A percentile compares a stretch with the other conserved stretches of the same genome.
Evolutionary conservation across 2,888 invertebrate species (phyloP).

Genomic region (Thyatira batis): DNA sequence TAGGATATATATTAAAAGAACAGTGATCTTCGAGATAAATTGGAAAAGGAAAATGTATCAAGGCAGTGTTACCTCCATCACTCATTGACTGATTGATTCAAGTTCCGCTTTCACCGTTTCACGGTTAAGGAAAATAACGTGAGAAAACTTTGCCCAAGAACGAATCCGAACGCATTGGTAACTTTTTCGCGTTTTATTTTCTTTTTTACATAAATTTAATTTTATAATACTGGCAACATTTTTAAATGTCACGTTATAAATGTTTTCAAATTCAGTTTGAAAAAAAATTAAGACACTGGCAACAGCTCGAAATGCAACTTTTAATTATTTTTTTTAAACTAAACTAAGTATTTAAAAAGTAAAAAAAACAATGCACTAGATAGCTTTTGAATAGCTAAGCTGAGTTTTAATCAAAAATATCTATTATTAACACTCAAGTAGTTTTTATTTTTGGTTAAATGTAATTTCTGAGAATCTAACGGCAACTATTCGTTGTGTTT

Average conservation of each 20-base stretch:
- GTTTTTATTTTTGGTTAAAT: not conserved
- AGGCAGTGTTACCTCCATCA: not conserved
- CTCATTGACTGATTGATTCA: not conserved
- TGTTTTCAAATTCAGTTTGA: no score
- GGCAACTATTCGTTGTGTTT: not conserved
- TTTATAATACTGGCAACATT: no score
- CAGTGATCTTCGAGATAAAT: no score
- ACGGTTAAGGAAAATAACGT: not conserved
- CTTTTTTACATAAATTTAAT: no score
- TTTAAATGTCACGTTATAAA: no score
- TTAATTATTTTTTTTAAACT: no score
- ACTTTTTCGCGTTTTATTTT: no score
- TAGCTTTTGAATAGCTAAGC: no score
- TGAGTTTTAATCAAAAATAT: not conserved
- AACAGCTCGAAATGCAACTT: no score
- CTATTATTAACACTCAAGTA: not conserved
- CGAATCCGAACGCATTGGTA: not conserved
- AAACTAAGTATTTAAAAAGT: no score
- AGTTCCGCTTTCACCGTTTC: not conserved
- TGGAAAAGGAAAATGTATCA: not conserved
- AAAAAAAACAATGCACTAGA: not conserved
- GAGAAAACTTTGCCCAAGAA: not conserved
- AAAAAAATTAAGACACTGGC: no score
- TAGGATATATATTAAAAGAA: no score
- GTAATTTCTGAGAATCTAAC: not conserved